These are phyloP conservation scores for Chamaea fasciata DNA, from an alignment of 2,113 vertebrate genomes.

Conservation along the genomic window DNA sequence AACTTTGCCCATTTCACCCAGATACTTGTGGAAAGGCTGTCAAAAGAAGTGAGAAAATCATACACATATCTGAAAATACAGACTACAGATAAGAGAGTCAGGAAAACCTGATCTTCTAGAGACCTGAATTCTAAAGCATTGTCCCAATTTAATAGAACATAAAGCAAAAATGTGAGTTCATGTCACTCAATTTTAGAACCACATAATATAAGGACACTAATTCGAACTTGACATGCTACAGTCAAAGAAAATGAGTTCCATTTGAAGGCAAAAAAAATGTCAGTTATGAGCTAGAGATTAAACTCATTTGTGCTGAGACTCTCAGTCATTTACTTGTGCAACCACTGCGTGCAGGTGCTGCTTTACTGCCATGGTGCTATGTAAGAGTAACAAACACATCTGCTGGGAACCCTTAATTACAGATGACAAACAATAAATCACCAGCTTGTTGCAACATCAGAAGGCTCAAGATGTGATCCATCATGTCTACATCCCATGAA, in stretches of 20 bases:
- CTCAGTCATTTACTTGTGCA: background rate
- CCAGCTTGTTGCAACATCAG: background rate
- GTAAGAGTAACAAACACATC: background rate
- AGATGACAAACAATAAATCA: conserved; percentile 18
- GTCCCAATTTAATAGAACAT: background rate
- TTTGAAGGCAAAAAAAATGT: background rate
- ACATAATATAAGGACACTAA: background rate
- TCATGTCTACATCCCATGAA: background rate
- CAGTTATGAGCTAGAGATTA: background rate
- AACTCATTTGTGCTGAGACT: background rate
- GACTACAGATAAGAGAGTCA: background rate
- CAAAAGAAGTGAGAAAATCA: background rate
- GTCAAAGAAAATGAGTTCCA: background rate
- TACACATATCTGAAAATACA: background rate
- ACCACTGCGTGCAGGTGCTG: background rate
- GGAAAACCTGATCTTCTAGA: background rate
- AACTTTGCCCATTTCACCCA: background rate
- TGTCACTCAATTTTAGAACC: background rate
- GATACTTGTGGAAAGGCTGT: background rate
- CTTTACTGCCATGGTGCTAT: background rate
- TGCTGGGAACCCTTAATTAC: background rate
- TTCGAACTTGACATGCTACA: background rate
- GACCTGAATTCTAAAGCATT: background rate
- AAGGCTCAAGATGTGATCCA: background rate
- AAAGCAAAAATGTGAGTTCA: background rate